Evolutionary conservation across 2,888 invertebrate species (phyloP), one percentile per base, ranked within the genome.

Genomic region (Diarsia dahlii): DNA sequence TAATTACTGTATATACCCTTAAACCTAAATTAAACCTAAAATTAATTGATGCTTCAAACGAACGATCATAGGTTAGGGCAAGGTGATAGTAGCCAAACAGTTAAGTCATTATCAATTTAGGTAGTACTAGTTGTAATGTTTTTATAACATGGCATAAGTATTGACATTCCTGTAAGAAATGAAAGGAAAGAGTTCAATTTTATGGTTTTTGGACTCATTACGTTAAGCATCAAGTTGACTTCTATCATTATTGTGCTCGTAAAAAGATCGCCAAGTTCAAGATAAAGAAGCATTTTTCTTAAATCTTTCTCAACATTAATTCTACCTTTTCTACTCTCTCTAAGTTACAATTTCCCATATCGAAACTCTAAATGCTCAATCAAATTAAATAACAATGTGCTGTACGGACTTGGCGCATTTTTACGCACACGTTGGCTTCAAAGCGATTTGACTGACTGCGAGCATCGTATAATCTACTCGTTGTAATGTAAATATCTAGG

Each of bases 41-140:
- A 88, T 86, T 92, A 92, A 92, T 86, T 90, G 90, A 94, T 90
- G 95, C 95, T 96, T 95, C 91, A 88, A 92, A 92, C 84, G 90
- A 93, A 88, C 74, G 88, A 94, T 95, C 94, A 94, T 95, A 96
- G 95, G 95, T 94, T 95, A 96, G 94, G 91, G 93, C 92, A 94
- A 93, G 94, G 96, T 96, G 96, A 96, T 96, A 96, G 93, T 95
- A 96, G 95, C 94, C 95, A 91, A 92, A 92, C 79, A 87, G 85
- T 89, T 93, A 93, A 93, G 93, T 91, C 88, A 92, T 91, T 92
- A 93, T 92, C 92, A 92, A 88, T 88, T 78, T 93, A 92, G 89
- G 82, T 90, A 89, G 84, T 86, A 80, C 82, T 90, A 87, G 89
- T 74, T 79, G 70, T 90, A 87, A 89, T 67, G 81, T 85, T 88